Evolutionary conservation across 2,797 vertebrate genomes (phyloP).

Genomic region (Lophius americanus): DNA sequence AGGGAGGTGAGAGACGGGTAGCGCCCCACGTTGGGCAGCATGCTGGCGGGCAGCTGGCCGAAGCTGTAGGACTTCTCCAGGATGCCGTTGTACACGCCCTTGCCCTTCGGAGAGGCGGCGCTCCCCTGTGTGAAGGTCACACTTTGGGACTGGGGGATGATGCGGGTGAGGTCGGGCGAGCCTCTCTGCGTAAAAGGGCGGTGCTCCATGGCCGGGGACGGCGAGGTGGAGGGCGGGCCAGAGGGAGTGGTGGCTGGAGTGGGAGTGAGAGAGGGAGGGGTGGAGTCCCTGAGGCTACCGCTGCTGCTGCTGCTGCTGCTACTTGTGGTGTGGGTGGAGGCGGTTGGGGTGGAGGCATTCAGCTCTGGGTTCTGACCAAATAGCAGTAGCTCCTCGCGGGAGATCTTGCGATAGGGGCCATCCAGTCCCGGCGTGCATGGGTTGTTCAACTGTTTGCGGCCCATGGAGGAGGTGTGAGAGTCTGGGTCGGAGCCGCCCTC

Average conservation of each 20-base stretch:
- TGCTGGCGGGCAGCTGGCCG: slow-evolving; percentile 90
- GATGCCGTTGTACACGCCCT: slow-evolving; percentile 91
- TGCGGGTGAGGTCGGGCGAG: slow-evolving; percentile 90
- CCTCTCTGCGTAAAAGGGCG: slow-evolving; percentile 83
- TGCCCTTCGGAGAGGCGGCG: slow-evolving; percentile 76
- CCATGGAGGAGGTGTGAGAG: slow-evolving; percentile 88
- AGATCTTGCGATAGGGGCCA: slow-evolving; percentile 88
- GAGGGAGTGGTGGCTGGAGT: slow-evolving; percentile 74
- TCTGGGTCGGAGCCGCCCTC: slow-evolving; percentile 92
- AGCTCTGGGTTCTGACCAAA: slow-evolving; percentile 81
- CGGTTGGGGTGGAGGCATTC: slow-evolving; percentile 69
- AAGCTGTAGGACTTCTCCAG: slow-evolving; percentile 98
- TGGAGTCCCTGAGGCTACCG: slow-evolving; percentile 85
- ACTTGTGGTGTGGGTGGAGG: slow-evolving; percentile 70
- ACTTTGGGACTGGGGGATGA: slow-evolving; percentile 88
- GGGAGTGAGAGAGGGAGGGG: slow-evolving; percentile 77
- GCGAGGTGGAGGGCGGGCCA: slow-evolving; percentile 84
- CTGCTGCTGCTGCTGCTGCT: slow-evolving; percentile 70
- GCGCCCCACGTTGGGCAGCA: slow-evolving; percentile 87
- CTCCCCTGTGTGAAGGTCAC: slow-evolving; percentile 85
- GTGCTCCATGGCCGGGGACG: slow-evolving; percentile 84
- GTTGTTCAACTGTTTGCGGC: slow-evolving; percentile 87
- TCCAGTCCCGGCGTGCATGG: slow-evolving; percentile 82
- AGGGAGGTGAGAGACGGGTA: slow-evolving; percentile 88
- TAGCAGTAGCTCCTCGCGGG: slow-evolving; percentile 89